These are phyloP conservation scores for Eublepharis macularius DNA, from an alignment of 2,113 vertebrate genomes.

Conservation along the genomic window DNA sequence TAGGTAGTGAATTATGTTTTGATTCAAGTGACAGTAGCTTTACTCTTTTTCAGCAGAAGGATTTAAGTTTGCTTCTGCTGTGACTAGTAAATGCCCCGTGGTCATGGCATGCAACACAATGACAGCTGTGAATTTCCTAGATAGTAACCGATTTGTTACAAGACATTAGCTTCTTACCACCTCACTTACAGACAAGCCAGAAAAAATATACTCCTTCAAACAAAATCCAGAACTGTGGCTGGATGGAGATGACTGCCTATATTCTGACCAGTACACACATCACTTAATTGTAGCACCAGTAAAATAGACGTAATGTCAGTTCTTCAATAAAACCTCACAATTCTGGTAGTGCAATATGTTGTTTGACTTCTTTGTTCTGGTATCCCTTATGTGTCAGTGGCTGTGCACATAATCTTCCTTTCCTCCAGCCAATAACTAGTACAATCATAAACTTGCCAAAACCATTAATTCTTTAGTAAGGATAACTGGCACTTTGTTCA, in stretches of 20 bases:
- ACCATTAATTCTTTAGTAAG: slow-evolving; percentile 59
- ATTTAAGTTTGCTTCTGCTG: neutral
- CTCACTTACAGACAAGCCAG: neutral
- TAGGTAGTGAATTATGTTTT: neutral
- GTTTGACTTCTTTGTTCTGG: slow-evolving; percentile 50
- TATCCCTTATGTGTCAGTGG: slow-evolving; percentile 67
- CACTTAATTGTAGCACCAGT: slow-evolving; percentile 11
- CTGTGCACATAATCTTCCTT: slow-evolving; percentile 75
- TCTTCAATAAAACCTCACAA: slow-evolving; percentile 62
- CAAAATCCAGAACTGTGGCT: neutral
- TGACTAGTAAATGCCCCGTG: slow-evolving; percentile 17
- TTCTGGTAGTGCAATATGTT: slow-evolving; percentile 58
- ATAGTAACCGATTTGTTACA: neutral
- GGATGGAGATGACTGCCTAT: slow-evolving; percentile 20
- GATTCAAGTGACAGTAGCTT: neutral
- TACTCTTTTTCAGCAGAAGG: neutral
- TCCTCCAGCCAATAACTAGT: slow-evolving; percentile 73
- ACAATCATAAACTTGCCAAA: slow-evolving; percentile 77
- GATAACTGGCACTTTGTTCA: slow-evolving; percentile 64
- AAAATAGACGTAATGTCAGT: slow-evolving; percentile 48
- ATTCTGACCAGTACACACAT: slow-evolving; percentile 23
- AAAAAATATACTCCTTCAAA: neutral
- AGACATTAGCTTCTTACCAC: neutral
- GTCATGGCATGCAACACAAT: neutral
- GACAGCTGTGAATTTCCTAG: neutral